A percentile compares a stretch with the other conserved stretches of the same genome.
These are phyloP conservation scores for Nothoprocta perdicaria DNA, from an alignment of 2,113 vertebrate genomes.

Conservation along the genomic window DNA sequence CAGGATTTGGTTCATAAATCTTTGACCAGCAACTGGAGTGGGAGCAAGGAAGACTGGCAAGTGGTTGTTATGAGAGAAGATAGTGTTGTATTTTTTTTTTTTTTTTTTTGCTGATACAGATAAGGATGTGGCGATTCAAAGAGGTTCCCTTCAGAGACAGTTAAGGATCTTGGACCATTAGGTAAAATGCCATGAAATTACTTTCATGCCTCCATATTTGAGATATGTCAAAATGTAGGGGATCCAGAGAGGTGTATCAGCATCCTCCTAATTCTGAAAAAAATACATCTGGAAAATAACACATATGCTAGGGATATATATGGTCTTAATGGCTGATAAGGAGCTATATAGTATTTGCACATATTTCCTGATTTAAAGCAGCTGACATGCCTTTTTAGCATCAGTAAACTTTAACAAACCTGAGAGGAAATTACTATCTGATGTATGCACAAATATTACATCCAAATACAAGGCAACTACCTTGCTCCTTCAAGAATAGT, in stretches of 20 bases:
- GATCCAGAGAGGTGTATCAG: fast-evolving
- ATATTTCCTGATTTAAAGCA: neutral
- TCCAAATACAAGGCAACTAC: neutral
- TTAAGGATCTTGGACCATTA: neutral
- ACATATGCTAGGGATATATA: neutral
- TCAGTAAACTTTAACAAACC: neutral
- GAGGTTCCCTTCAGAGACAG: neutral
- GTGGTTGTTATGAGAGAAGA: neutral
- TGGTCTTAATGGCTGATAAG: fast-evolving
- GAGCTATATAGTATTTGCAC: neutral
- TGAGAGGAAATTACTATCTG: neutral
- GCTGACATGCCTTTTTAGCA: neutral
- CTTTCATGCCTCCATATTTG: too few species aligned
- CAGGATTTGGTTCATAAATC: neutral
- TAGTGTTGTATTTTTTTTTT: neutral
- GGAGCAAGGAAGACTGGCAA: neutral
- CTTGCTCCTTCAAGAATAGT: neutral
- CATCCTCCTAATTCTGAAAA: neutral
- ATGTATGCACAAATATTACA: neutral
- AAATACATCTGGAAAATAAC: neutral
- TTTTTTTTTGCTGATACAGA: neutral
- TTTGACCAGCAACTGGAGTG: neutral
- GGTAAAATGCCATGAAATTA: neutral
- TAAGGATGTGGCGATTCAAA: fast-evolving
- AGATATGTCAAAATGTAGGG: neutral